Percentiles rank a stretch among this genome's conserved stretches.
phyloP scores from a whole-genome alignment of 2,113 vertebrate genomes.

The Atherinomorus stipes region DNA sequence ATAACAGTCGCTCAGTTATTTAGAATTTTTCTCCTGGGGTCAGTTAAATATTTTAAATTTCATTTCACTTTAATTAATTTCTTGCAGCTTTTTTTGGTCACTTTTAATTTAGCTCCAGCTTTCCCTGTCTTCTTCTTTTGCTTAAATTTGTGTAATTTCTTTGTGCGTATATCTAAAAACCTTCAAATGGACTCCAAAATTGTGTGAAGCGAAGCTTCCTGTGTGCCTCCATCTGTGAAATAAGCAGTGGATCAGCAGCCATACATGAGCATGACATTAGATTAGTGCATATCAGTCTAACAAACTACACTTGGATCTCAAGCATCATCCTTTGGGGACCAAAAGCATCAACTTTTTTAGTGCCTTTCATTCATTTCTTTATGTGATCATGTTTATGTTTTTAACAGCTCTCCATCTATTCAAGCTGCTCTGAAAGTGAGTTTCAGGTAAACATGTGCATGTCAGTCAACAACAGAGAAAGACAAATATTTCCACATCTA shows the following conservation, averaged over 20 bases:
- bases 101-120: too few relatives aligned
- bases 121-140: too few relatives aligned
- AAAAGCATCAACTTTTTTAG: neutral
- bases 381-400: neutral
- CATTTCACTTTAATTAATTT: too few relatives aligned
- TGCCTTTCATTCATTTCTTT: neutral
- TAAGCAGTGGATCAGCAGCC: neutral
- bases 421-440: neutral
- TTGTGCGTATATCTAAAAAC: too few relatives aligned
- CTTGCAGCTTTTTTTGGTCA: too few relatives aligned
- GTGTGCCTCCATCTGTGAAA: neutral
- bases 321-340: neutral
- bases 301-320: neutral
- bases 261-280: neutral
- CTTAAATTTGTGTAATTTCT: too few relatives aligned
- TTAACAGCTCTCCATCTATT: neutral
- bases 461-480: neutral
- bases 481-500: neutral
- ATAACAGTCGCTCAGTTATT: too few relatives aligned
- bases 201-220: neutral
- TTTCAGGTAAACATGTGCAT: too few relatives aligned
- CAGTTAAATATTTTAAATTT: too few relatives aligned
- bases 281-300: slow-evolving; percentile 2
- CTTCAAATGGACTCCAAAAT: too few relatives aligned
- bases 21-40: too few relatives aligned